Evolutionary conservation across 2,797 vertebrate species (phyloP).

Genomic region (Oophaga sylvatica): DNA sequence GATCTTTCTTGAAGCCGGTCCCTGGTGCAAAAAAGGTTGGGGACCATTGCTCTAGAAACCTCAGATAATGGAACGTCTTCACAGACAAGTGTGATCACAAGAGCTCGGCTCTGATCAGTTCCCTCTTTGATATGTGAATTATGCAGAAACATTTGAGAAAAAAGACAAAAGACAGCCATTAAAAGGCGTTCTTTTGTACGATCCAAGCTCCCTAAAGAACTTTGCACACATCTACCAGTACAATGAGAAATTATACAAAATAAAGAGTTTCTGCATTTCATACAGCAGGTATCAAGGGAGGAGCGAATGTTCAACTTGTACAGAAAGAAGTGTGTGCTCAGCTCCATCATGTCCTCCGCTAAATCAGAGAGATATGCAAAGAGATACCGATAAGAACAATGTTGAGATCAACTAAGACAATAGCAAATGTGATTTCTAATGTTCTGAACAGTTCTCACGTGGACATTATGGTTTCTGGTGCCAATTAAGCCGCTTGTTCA

Average conservation of each 20-base stretch:
- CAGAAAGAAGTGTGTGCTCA: not conserved
- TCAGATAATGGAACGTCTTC: not conserved
- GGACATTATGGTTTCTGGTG: no score
- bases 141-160: constrained; percentile 3
- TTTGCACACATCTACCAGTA: not conserved
- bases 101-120: not conserved
- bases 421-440: no score
- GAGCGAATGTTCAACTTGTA: not conserved
- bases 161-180: not conserved
- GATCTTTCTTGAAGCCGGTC: no score
- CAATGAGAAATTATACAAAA: not conserved
- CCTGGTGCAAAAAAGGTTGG: no score
- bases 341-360: no score
- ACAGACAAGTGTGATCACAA: not conserved
- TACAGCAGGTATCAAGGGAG: not conserved
- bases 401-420: no score
- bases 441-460: no score
- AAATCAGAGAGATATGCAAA: no score
- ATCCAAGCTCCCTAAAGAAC: not conserved
- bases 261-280: not conserved
- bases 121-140: constrained; percentile 16
- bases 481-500: no score
- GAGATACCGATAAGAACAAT: no score
- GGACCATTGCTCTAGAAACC: not conserved
- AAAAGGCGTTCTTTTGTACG: not conserved